phyloP scores from a whole-genome alignment of 2,113 vertebrate genomes.

The Catharus bicknelli region DNA sequence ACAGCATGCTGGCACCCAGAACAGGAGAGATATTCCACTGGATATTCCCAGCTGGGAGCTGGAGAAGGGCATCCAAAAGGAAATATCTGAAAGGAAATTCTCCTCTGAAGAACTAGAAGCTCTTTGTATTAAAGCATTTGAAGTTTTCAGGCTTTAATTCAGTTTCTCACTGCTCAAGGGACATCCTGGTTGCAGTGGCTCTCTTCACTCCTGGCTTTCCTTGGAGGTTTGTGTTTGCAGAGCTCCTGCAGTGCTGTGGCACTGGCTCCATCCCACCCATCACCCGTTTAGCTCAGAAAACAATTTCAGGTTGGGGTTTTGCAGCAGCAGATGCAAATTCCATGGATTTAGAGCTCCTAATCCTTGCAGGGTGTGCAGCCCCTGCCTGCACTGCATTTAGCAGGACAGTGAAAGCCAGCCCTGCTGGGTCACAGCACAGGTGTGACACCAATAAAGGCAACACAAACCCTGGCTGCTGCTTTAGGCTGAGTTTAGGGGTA shows the following conservation, averaged over 20 bases:
- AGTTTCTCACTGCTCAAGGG: neutral
- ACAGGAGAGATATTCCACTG: neutral
- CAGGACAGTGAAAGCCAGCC: neutral
- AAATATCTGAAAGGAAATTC: neutral
- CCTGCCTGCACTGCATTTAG: rapidly evolving
- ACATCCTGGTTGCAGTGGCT: neutral
- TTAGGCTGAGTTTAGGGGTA: neutral
- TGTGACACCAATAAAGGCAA: neutral
- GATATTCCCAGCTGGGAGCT: neutral
- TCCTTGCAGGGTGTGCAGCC: neutral
- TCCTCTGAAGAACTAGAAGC: neutral
- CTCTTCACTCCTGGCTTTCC: neutral
- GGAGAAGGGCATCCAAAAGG: neutral
- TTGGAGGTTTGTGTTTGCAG: neutral
- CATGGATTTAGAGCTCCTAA: neutral
- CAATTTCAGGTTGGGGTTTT: neutral
- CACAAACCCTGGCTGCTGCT: neutral
- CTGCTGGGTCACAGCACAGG: neutral
- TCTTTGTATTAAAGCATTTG: neutral
- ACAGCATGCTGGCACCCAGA: neutral
- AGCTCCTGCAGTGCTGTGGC: neutral
- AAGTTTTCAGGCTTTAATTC: neutral
- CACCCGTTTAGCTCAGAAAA: rapidly evolving
- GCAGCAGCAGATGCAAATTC: neutral
- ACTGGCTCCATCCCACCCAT: neutral